Evolutionary conservation across 2,888 invertebrate species (phyloP).

Genomic region (Bellardia bayeri): DNA sequence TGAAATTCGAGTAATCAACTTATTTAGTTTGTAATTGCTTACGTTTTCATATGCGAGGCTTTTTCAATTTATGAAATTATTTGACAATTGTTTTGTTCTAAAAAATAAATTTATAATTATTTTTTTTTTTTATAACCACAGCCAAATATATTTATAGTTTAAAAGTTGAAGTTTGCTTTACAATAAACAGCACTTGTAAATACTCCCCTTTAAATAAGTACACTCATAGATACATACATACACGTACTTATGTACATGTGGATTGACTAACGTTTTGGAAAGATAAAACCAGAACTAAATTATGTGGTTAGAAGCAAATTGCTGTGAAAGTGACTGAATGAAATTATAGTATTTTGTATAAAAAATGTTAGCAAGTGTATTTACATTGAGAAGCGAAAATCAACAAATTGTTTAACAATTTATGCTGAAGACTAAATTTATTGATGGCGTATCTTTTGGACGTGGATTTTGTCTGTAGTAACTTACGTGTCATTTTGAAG

Average conservation of each 20-base stretch:
- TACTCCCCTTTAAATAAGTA: not conserved
- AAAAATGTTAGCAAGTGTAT: too few species aligned
- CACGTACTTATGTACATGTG: not conserved
- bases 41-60: not conserved
- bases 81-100: too few species aligned
- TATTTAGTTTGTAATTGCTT: not conserved
- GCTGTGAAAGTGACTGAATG: not conserved
- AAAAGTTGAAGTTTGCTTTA: constrained; percentile 4
- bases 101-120: not conserved
- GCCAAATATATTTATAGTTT: not conserved
- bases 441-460: too few species aligned
- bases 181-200: constrained; percentile 2
- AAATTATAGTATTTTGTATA: too few species aligned
- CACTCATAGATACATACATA: not conserved
- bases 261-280: not conserved
- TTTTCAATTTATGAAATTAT: too few species aligned
- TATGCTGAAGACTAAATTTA: too few species aligned
- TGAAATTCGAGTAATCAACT: too few species aligned
- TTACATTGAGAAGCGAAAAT: too few species aligned
- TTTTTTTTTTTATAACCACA: not conserved
- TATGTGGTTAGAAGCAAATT: not conserved
- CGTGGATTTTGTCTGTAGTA: too few species aligned
- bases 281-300: not conserved
- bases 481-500: too few species aligned
- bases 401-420: too few species aligned